A percentile compares a stretch with the other conserved stretches of the same genome.
Evolutionary conservation across 2,888 invertebrate species (phyloP).

Genomic region (Nomada lathburiana): DNA sequence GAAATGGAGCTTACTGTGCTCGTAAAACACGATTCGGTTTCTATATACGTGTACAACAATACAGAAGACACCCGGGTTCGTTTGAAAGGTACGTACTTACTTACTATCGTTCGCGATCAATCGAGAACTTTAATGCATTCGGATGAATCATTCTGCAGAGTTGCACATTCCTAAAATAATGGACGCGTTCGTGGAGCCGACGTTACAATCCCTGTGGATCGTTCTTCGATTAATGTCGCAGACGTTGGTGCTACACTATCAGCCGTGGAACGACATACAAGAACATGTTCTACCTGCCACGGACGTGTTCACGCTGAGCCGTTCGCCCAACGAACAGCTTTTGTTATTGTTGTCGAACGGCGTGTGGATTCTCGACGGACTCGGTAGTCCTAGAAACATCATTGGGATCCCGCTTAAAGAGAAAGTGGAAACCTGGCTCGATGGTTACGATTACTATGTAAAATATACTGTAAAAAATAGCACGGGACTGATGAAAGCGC

Average conservation of each 20-base stretch:
- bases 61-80: not conserved
- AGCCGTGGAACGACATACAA: slow-evolving; percentile 65
- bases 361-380: slow-evolving; percentile 76
- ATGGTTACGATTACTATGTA: slow-evolving; percentile 64
- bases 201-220: slow-evolving; percentile 72
- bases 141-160: slow-evolving; percentile 54
- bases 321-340: slow-evolving; percentile 67
- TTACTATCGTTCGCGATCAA: not conserved
- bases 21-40: slow-evolving; percentile 41
- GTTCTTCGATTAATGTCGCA: slow-evolving; percentile 61
- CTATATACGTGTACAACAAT: slow-evolving; percentile 27
- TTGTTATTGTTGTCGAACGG: slow-evolving; percentile 75
- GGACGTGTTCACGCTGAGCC: slow-evolving; percentile 51
- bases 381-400: slow-evolving; percentile 70
- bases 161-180: slow-evolving; percentile 68
- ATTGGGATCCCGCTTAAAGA: slow-evolving; percentile 56
- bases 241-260: slow-evolving; percentile 73
- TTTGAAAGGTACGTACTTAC: slow-evolving; percentile 38
- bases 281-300: slow-evolving; percentile 67
- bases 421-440: slow-evolving; percentile 59
- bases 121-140: no score
- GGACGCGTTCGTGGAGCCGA: slow-evolving; percentile 63
- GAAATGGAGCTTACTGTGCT: slow-evolving; percentile 43
- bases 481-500: slow-evolving; percentile 67
- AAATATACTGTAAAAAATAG: slow-evolving; percentile 57